Percentiles rank a stretch among this genome's conserved stretches.
These are phyloP conservation scores for Octodon degus DNA, from an alignment of 2,113 vertebrate genomes.

Conservation along the genomic window DNA sequence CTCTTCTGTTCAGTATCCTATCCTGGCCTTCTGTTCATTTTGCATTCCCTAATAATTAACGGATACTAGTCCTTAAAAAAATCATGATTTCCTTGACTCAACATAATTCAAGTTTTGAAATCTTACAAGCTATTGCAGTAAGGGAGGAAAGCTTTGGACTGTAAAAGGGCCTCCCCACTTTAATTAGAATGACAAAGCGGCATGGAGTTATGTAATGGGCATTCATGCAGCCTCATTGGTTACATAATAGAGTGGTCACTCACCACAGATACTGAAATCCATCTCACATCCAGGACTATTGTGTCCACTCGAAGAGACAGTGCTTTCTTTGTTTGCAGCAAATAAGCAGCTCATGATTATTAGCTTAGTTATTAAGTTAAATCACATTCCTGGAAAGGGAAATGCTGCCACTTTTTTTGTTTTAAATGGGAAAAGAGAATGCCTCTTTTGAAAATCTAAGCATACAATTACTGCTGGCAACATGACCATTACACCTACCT, in stretches of 20 bases:
- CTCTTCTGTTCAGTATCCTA: neutral
- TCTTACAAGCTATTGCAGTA: neutral
- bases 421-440: neutral
- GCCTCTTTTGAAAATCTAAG: constrained; percentile 64
- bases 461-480: constrained; percentile 14
- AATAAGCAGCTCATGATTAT: constrained; percentile 75
- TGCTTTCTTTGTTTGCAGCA: constrained; percentile 78
- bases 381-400: constrained; percentile 78
- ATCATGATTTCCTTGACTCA: constrained; percentile 1
- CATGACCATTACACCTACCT: constrained; percentile 49
- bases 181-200: constrained; percentile 51
- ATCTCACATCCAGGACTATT: constrained; percentile 65
- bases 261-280: constrained; percentile 75
- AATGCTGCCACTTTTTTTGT: constrained; percentile 62
- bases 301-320: constrained; percentile 76
- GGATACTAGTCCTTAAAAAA: constrained; percentile 22
- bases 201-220: constrained; percentile 66
- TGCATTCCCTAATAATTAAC: neutral
- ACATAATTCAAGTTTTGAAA: constrained; percentile 67
- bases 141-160: constrained; percentile 43
- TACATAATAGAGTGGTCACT: constrained; percentile 78
- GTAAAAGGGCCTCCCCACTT: constrained; percentile 41
- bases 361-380: constrained; percentile 77
- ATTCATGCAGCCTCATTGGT: constrained; percentile 47
- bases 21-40: neutral